Base-by-base conservation (phyloP, 2,888 invertebrate species). In the Lymantria dispar region DNA sequence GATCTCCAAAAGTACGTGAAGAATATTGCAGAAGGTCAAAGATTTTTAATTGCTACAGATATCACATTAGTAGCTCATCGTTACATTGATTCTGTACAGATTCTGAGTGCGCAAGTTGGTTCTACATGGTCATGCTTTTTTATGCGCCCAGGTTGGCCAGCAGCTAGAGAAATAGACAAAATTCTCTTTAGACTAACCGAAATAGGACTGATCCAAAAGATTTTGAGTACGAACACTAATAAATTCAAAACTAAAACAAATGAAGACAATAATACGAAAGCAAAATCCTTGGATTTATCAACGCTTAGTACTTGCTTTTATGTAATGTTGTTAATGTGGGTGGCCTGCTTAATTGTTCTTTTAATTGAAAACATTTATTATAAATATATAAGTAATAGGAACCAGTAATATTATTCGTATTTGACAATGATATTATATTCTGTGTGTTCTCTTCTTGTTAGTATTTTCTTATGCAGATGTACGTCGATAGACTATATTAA, bases 101-200 rank as follows among this genome's bases (percentile, higher is more conserved):
- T 74, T 48, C 50, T 85, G 3, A 56, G 73, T 0, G 62, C 74
- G 14, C 62, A 72, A 3, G 59, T 80, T 3, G 58, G 60, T 12
- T 54, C 50, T 8, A 50, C 68, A 7, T 73, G 75, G 1, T 56
- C 69, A 0, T 68, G 75, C 50, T 63, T 75, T 15, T 64, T 63
- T n/a, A 72, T 83, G 72, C 74, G 85, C 0, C 78, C 80, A 1
- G 76, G 79, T 1, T 86, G 87, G 85, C 72, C 78, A 9, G 82
- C 74, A 3, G 63, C 70, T 0, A 47, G 59, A 13, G 68, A 74
- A 38, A 50, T 85, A 0, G 57, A 68, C 29, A 15, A 45, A 8
- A 30, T 73, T 3, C 56, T 80, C 15, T 40, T 54, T 1, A 59
- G 54, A 11, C 43, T 78, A 11, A 56, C 70, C 7, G 85, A 83